A percentile compares a stretch with the other conserved stretches of the same genome.
Conservation (phyloP, 2,113 vertebrate genomes). For the Pygoscelis antarcticus region DNA sequence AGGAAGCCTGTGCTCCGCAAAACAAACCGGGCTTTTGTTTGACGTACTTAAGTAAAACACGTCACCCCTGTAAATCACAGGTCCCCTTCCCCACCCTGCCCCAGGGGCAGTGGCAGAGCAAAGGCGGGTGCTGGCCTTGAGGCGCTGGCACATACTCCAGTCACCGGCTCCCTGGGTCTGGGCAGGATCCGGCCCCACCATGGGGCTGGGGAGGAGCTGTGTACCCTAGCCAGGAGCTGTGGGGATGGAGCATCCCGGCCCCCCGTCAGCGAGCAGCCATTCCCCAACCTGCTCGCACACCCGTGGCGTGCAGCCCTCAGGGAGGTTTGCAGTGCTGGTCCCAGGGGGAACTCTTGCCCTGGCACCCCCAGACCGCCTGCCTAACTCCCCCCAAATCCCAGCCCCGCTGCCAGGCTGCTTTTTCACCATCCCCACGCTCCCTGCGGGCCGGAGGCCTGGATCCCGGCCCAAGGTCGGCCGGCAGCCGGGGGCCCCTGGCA, state of each 20-base stretch:
- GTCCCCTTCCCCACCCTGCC: conserved; percentile 1
- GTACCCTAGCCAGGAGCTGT: accelerated
- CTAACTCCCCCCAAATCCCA: not conserved
- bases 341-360: accelerated
- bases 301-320: accelerated
- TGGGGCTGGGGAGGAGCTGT: not conserved
- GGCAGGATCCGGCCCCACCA: not conserved
- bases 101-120: not conserved
- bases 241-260: not conserved
- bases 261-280: accelerated
- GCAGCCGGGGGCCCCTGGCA: not conserved
- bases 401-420: not conserved
- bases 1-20: not conserved
- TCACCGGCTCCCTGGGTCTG: too few relatives aligned
- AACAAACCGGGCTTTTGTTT: conserved; percentile 58
- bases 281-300: accelerated
- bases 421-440: not conserved
- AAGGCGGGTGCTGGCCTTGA: not conserved
- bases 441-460: not conserved
- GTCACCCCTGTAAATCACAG: conserved; percentile 23
- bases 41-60: conserved; percentile 42
- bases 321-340: not conserved
- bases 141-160: not conserved
- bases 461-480: not conserved
- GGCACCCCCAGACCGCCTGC: not conserved